phyloP scores from a whole-genome alignment of 2,797 vertebrate genomes.

The Masticophis lateralis region DNA sequence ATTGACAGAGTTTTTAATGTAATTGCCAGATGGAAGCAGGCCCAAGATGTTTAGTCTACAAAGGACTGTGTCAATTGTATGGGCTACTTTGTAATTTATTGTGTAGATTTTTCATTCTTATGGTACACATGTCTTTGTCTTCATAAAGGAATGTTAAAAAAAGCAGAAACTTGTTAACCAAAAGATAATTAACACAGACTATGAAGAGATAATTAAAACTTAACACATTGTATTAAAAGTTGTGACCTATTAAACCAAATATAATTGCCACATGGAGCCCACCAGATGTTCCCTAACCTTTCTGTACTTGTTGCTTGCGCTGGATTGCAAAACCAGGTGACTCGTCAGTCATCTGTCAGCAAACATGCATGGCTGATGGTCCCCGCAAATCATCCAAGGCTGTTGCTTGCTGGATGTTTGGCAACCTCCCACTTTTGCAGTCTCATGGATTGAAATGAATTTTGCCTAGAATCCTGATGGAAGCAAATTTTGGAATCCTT shows the following conservation, averaged over 20 bases:
- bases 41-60: slow-evolving; percentile 4
- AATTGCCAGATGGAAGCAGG: not conserved
- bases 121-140: not conserved
- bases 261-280: too few relatives aligned
- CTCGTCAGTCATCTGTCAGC: not conserved
- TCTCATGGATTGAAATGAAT: not conserved
- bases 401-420: not conserved
- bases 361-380: not conserved
- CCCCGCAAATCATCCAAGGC: not conserved
- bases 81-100: slow-evolving; percentile 4
- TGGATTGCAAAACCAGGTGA: not conserved
- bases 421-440: not conserved
- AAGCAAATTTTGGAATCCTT: not conserved
- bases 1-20: not conserved
- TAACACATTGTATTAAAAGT: not conserved
- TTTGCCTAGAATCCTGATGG: not conserved
- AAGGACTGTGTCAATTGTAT: slow-evolving; percentile 25
- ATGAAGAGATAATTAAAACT: not conserved
- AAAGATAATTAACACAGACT: not conserved
- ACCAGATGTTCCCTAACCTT: not conserved
- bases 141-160: not conserved
- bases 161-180: not conserved
- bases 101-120: not conserved
- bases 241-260: not conserved
- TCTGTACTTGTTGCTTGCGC: not conserved